These are phyloP conservation scores for Phlogophora meticulosa DNA, from an alignment of 2,888 invertebrate genomes.

Conservation along the genomic window DNA sequence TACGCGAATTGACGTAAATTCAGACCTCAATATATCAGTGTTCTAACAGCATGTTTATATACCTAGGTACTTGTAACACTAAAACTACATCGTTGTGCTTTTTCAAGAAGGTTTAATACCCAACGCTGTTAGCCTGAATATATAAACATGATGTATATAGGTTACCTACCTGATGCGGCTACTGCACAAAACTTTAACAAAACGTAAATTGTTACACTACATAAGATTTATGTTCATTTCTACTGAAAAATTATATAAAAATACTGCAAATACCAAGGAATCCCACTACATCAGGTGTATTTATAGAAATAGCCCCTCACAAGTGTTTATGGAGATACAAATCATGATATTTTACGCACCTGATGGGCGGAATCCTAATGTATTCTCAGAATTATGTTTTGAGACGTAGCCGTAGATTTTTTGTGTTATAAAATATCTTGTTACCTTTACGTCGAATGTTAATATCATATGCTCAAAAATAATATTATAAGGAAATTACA, in stretches of 20 bases:
- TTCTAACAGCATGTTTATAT: not conserved
- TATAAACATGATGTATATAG: not conserved
- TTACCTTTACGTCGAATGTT: not conserved
- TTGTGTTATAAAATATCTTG: not conserved
- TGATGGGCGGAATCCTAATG: slow-evolving; percentile 11
- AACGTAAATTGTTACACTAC: not conserved
- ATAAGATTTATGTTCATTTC: not conserved
- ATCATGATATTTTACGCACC: slow-evolving; percentile 27
- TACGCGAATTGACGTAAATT: not conserved
- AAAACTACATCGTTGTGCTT: not conserved
- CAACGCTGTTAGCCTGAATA: not conserved
- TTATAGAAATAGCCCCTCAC: slow-evolving; percentile 21
- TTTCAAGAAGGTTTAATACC: not conserved
- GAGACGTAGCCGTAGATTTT: not conserved
- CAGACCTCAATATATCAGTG: not conserved
- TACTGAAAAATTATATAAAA: not conserved
- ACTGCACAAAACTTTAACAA: no score
- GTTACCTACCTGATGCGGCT: no score
- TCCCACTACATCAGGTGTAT: slow-evolving; percentile 4
- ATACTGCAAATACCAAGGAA: not conserved
- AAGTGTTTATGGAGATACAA: slow-evolving; percentile 14
- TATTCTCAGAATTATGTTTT: slow-evolving; percentile 14
- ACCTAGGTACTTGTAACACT: not conserved
- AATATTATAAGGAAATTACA: not conserved
- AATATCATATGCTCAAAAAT: not conserved